Evolutionary conservation across 2,113 vertebrate species (phyloP).

Genomic region (Hystrix brachyura): DNA sequence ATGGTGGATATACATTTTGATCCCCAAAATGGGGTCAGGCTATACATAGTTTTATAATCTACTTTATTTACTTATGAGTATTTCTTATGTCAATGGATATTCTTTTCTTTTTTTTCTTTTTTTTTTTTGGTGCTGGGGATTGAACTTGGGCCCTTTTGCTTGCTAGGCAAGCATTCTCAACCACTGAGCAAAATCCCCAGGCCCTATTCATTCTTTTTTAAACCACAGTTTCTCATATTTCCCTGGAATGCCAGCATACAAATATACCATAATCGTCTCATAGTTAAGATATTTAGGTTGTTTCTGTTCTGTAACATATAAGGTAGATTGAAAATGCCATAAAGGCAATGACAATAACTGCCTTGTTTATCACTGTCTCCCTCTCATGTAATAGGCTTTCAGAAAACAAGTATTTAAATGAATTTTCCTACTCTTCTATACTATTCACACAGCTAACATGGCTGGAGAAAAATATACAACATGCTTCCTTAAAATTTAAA

Average conservation of each 20-base stretch:
- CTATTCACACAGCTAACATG: background rate
- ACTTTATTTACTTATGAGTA: background rate
- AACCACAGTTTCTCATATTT: background rate
- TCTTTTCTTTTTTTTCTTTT: background rate
- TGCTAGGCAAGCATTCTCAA: no score
- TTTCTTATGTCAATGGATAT: background rate
- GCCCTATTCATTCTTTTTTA: background rate
- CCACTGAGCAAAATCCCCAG: no score
- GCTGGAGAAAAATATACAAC: background rate
- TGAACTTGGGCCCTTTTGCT: no score
- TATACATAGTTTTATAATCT: background rate
- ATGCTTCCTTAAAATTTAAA: background rate
- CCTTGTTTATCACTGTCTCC: background rate
- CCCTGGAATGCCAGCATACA: background rate
- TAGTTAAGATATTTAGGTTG: background rate
- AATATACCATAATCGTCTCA: background rate
- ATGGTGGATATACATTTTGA: background rate
- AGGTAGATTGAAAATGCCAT: background rate
- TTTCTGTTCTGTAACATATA: background rate
- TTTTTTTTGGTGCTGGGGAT: no score
- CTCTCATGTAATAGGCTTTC: background rate
- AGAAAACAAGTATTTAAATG: constrained; percentile 10
- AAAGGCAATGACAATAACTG: background rate
- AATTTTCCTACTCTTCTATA: background rate
- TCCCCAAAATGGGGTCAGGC: constrained; percentile 3